Base-by-base conservation (phyloP, 2,113 vertebrate species). In the Apistogramma diplotaenia region DNA sequence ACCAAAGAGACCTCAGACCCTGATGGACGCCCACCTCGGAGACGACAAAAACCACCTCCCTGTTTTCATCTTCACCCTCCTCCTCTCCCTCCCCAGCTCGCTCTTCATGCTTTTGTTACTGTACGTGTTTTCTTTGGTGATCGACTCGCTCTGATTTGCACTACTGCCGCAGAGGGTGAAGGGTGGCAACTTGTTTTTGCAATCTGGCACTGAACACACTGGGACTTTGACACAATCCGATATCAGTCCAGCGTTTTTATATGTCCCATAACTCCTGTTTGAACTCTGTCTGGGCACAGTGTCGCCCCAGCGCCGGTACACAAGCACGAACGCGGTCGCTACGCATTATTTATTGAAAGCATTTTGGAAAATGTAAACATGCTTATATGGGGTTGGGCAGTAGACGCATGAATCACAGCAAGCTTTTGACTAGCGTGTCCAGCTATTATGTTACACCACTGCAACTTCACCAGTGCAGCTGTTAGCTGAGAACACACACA, bases 1-100 rank as follows among this genome's bases (percentile, higher is more conserved):
- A 97, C 97, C 97, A 98, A 99, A 99, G 97, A 98, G 95, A 96
- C 95, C 95, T 96, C 95, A 94, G 93, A 94, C 93, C 94, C 95
- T 95, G 95, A 95, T 91, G 92, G 89, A 92, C 58, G 49, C 29
- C 86, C 79, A 31, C 71, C 65, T 79, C 31, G 1, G 55, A 81
- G 79, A 60, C 56, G 54, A 73, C 73, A 78, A 61, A 67, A 70
- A 59, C 21, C 43, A 19, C 77, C n/a, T 54, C 76, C 59, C 18
- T 57, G 4, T 78, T 51, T 67, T 49, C 29, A 70, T 49, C 43
- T 49, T 29, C 89, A 88, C 87, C 75, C 73, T 86, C 92, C 93
- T 86, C 79, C 92, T 89, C 89, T 0, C 3, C 10, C 89, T 74
- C 74, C 84, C 92, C 92, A 83, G 76, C 91, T 27, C 91, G 89